Evolutionary conservation across 2,888 invertebrate genomes (phyloP).

Genomic region (Venusia cambrica): DNA sequence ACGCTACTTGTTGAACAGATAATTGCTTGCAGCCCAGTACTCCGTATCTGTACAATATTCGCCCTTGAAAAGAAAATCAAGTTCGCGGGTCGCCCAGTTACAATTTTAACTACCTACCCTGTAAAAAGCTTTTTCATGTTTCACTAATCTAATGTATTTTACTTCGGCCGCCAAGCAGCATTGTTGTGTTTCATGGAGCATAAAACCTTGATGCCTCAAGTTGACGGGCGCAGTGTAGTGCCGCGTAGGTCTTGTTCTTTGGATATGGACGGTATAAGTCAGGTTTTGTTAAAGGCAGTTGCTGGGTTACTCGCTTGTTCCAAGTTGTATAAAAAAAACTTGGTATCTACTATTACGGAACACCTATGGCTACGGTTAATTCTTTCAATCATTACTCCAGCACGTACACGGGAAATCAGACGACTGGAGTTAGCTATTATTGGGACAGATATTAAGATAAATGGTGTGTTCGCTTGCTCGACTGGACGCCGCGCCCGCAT

Average conservation of each 20-base stretch:
- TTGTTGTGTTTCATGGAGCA: too few relatives aligned
- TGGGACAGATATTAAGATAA: slow-evolving; percentile 19
- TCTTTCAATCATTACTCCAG: slow-evolving; percentile 13
- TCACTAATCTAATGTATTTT: slow-evolving; percentile 9
- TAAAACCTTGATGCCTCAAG: too few relatives aligned
- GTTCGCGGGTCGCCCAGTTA: slow-evolving; percentile 29
- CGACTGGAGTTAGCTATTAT: slow-evolving; percentile 6
- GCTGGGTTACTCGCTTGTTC: too few relatives aligned
- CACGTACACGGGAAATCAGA: slow-evolving; percentile 9
- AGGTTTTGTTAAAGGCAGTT: too few relatives aligned
- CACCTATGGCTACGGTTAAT: slow-evolving; percentile 4
- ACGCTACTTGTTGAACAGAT: slow-evolving; percentile 63
- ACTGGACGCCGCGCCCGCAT: too few relatives aligned
- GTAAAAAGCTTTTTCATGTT: slow-evolving; percentile 29
- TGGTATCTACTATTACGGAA: too few relatives aligned
- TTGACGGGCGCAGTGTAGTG: too few relatives aligned
- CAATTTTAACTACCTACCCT: slow-evolving; percentile 17
- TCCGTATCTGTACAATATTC: slow-evolving; percentile 17
- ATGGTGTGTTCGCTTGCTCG: slow-evolving; percentile 3
- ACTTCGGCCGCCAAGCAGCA: too few relatives aligned
- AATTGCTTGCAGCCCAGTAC: not conserved
- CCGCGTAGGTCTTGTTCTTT: too few relatives aligned
- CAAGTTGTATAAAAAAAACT: too few relatives aligned
- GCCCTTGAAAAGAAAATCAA: slow-evolving; percentile 55
- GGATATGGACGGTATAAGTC: too few relatives aligned